Conservation (phyloP, 2,888 invertebrate genomes). For the Tuta absoluta region DNA sequence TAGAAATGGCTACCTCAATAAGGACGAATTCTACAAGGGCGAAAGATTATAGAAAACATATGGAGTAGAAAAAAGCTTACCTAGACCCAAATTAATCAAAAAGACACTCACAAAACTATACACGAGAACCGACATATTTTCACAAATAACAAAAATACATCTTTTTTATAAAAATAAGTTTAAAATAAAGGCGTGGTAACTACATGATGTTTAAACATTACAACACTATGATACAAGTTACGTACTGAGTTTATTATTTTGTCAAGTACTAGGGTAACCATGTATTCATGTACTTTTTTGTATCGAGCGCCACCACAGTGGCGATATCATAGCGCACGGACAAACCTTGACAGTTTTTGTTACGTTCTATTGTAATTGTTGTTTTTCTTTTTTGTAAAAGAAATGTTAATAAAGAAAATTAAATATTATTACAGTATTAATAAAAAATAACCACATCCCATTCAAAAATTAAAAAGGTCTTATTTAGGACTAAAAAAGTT, state of each 20-base stretch:
- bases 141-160: background rate
- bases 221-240: background rate
- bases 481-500: too few species aligned
- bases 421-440: too few species aligned
- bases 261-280: slow-evolving; percentile 2
- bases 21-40: too few species aligned
- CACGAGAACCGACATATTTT: background rate
- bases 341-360: too few species aligned
- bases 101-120: background rate
- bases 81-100: background rate
- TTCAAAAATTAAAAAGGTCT: too few species aligned
- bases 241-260: background rate
- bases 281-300: background rate
- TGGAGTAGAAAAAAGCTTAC: background rate
- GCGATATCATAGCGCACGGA: background rate
- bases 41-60: too few species aligned
- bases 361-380: too few species aligned
- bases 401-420: too few species aligned
- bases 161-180: background rate
- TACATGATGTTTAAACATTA: background rate
- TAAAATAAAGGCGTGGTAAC: background rate
- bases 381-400: too few species aligned
- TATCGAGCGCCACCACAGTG: too few species aligned
- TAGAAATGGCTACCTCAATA: too few species aligned
- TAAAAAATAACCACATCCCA: too few species aligned